phyloP scores from a whole-genome alignment of 1,140 invertebrate species.

The Diorhabda carinulata region DNA sequence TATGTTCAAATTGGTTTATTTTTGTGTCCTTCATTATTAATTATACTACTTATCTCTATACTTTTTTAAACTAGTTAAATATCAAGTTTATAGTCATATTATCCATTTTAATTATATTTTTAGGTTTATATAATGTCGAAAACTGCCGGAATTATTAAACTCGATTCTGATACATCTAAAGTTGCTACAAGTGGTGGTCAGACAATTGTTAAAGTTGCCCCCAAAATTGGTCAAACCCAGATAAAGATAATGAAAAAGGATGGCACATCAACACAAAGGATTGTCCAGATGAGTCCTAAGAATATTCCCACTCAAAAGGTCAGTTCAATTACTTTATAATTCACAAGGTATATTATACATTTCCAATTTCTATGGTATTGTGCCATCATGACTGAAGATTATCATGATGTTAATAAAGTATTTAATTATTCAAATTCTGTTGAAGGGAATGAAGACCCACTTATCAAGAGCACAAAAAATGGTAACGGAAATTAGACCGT shows the following conservation, averaged over 20 bases:
- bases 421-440: neutral
- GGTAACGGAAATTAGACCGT: neutral
- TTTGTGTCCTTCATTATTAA: too few relatives aligned
- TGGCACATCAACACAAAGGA: conserved; percentile 25
- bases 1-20: too few relatives aligned
- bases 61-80: too few relatives aligned
- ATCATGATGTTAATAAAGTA: too few relatives aligned
- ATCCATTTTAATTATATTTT: neutral
- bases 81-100: too few relatives aligned
- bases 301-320: neutral
- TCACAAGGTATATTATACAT: too few relatives aligned
- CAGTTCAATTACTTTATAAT: neutral
- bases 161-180: conserved; percentile 47
- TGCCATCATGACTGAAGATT: too few relatives aligned
- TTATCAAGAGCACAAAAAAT: neutral
- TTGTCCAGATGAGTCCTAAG: conserved; percentile 26
- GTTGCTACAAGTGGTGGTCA: conserved; percentile 40
- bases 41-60: too few relatives aligned
- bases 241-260: conserved; percentile 45
- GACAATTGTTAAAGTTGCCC: conserved; percentile 44
- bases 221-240: conserved; percentile 45
- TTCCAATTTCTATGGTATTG: too few relatives aligned
- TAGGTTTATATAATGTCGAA: conserved; percentile 69
- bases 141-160: conserved; percentile 55
- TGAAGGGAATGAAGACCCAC: neutral